Evolutionary conservation across 1,140 invertebrate species (phyloP), one percentile per base, ranked within the genome.

Genomic region (Drosophila erecta): DNA sequence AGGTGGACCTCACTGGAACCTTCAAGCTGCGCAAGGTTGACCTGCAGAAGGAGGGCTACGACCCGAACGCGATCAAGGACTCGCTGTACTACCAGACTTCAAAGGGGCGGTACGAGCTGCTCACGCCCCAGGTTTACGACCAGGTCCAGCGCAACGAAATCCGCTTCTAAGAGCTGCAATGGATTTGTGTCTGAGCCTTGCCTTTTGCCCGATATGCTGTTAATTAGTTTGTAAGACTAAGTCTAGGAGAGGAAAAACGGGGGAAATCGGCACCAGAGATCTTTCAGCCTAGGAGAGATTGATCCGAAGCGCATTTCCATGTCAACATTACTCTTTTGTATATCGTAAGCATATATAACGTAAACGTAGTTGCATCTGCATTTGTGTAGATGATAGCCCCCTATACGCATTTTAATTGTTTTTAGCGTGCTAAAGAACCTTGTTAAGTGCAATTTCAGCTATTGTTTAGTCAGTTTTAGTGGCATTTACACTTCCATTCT

Each of bases 21-120:
- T 99, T 97, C 91, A 99, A 99, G 93, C 93, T 99, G 77, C 97
- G 97, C 92, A 99, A 99, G 93, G 93, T 96, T 22, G 96, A 98
- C 83, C 94, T 99, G 37, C 96, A 98, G 92, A 96, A 96, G 85
- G 97, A 98, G 91, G 97, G 97, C 20, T 98, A 97, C 91, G 94
- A 99, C 93, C 95, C 97, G 0, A 95, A 93, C 47, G 93, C 94
- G 62, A 95, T 97, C 58, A 95, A 95, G 71, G 97, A 98, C 81
- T 95, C 94, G 78, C 85, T 98, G 17, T 98, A 95, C 93, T 96
- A 94, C 89, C 90, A 95, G 71, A 83, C 90, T 2, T 85, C 92
- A 40, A 91, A 90, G 35, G 92, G 93, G 24, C 86, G 91, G 94
- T 84, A 92, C 94, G 60, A 80, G 17, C 92, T 92, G 57, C 81